phyloP scores from a whole-genome alignment of 1,140 invertebrate species.

The Drosophila navojoa region DNA sequence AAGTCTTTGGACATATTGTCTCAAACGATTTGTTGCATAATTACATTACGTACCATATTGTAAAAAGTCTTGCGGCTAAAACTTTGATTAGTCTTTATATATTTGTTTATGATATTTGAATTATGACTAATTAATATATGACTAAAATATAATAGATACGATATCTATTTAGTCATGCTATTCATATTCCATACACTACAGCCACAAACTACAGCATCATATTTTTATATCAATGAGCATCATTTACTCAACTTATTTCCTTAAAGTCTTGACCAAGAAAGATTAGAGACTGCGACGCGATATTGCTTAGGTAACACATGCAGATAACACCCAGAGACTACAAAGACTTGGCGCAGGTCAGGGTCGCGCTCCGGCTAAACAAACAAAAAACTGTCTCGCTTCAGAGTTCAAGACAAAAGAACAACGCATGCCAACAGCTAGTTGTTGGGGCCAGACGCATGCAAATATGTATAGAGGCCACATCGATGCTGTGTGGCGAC shows the following conservation, averaged over 20 bases:
- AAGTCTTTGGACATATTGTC: too few species aligned
- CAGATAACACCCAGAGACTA: background rate
- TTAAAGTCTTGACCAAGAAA: background rate
- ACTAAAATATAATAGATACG: too few species aligned
- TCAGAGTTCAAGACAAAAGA: constrained; percentile 10
- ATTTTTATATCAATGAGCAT: background rate
- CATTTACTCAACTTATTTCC: background rate
- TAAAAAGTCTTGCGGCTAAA: too few species aligned
- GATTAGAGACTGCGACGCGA: constrained; percentile 11
- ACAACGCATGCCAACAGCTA: constrained; percentile 27
- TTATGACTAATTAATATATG: too few species aligned
- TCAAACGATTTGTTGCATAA: too few species aligned
- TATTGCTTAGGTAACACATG: constrained; percentile 1
- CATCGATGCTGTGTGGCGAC: background rate
- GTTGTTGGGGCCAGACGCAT: constrained; percentile 45
- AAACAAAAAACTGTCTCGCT: constrained; percentile 21
- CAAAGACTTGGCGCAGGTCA: constrained; percentile 38
- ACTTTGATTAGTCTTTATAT: too few species aligned
- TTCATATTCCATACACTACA: too few species aligned
- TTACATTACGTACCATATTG: too few species aligned
- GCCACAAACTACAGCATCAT: too few species aligned
- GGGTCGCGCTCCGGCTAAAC: constrained; percentile 17
- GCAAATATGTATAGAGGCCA: constrained; percentile 55
- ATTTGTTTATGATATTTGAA: too few species aligned
- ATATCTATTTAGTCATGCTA: too few species aligned